Conservation (phyloP, 1,140 invertebrate genomes). For the Hermetia illucens region DNA sequence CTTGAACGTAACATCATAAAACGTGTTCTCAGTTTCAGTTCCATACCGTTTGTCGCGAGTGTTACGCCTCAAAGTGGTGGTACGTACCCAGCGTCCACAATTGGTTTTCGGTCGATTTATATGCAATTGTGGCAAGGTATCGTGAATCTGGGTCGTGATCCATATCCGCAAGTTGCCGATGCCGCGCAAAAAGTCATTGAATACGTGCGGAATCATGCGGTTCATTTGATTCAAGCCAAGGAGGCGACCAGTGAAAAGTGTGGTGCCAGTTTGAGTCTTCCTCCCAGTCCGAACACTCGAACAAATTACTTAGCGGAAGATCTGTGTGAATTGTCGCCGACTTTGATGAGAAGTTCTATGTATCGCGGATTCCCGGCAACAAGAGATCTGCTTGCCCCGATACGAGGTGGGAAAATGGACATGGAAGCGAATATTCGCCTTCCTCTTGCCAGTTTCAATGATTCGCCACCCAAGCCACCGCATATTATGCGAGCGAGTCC, state of each 20-base stretch:
- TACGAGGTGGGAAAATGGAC: no score
- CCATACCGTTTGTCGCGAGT: constrained; percentile 23
- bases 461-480: constrained; percentile 12
- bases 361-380: no score
- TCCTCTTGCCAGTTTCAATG: no score
- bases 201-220: constrained; percentile 58
- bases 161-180: constrained; percentile 60
- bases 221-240: constrained; percentile 23
- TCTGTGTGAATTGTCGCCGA: background rate
- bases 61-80: no score
- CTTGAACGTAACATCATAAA: constrained; percentile 24
- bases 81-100: constrained; percentile 17
- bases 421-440: no score
- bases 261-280: constrained; percentile 32
- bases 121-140: constrained; percentile 75
- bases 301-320: constrained; percentile 17
- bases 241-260: constrained; percentile 24
- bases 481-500: constrained; percentile 26
- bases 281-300: constrained; percentile 39
- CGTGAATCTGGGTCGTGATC: constrained; percentile 61
- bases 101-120: constrained; percentile 55
- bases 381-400: no score
- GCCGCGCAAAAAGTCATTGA: constrained; percentile 64
- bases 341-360: background rate
- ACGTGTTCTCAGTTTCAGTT: constrained; percentile 27